Conservation (phyloP, 1,140 invertebrate species). For the Euura saliciscinereae region DNA sequence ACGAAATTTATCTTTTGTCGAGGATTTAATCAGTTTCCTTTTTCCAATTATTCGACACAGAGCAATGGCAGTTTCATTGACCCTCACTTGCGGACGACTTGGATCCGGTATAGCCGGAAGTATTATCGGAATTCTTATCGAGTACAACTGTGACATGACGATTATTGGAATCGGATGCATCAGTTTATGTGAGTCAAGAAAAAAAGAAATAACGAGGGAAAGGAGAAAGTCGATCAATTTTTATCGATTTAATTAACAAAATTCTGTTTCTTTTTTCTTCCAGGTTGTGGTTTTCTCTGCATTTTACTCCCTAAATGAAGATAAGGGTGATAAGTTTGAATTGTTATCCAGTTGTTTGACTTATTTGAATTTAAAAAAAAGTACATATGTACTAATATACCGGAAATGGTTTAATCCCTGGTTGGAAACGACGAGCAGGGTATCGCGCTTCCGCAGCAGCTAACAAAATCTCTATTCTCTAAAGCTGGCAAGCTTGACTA, state of each 20-base stretch:
- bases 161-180: conserved; percentile 2
- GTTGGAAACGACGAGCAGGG: neutral
- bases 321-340: too few species aligned
- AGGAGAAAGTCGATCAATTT: too few species aligned
- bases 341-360: too few species aligned
- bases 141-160: neutral
- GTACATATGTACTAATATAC: too few species aligned
- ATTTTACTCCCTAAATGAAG: neutral
- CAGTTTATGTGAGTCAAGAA: neutral
- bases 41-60: neutral
- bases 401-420: too few species aligned
- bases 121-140: conserved; percentile 3
- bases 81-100: neutral
- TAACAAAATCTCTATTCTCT: neutral
- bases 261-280: neutral
- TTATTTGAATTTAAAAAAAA: too few species aligned
- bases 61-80: neutral
- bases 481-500: neutral
- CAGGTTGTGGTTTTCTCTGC: conserved; percentile 2
- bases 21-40: neutral
- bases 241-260: neutral
- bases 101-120: neutral
- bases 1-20: neutral
- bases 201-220: neutral
- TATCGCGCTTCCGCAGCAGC: neutral